phyloP scores from a whole-genome alignment of 2,888 invertebrate genomes.

The Lutraria lutraria region DNA sequence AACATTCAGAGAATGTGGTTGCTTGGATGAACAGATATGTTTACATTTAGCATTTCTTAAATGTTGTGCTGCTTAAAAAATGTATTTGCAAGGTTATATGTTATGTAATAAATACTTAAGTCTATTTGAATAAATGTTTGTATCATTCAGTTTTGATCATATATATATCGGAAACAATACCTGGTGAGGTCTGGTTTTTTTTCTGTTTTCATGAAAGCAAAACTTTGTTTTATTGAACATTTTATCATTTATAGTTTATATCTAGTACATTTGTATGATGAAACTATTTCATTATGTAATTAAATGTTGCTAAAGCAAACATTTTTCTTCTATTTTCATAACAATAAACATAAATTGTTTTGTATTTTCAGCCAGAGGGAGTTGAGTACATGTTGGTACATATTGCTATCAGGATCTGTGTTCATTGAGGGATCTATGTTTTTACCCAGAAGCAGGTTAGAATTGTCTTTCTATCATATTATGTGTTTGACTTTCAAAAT shows the following conservation, averaged over 20 bases:
- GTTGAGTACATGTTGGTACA: conserved; percentile 93
- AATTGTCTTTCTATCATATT: background rate
- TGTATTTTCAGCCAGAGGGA: conserved; percentile 91
- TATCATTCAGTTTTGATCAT: background rate
- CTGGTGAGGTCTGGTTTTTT: background rate
- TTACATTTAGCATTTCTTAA: background rate
- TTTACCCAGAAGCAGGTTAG: conserved; percentile 92
- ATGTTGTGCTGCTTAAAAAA: background rate
- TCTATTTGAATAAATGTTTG: background rate
- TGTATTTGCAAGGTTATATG: background rate
- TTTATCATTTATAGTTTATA: too few species aligned
- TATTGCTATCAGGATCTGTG: conserved; percentile 93
- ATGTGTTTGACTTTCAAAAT: conserved; percentile 1
- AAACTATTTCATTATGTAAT: too few species aligned
- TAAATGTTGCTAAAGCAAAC: too few species aligned
- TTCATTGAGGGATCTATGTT: conserved; percentile 95
- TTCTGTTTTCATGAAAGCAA: background rate
- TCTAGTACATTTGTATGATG: too few species aligned
- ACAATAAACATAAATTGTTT: background rate
- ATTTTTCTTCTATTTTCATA: too few species aligned
- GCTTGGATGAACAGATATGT: conserved; percentile 1
- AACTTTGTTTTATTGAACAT: background rate
- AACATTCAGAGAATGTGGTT: conserved; percentile 10
- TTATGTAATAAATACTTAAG: background rate
- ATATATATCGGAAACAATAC: background rate